These are phyloP conservation scores for Limosa lapponica DNA, from an alignment of 2,797 vertebrate species.

Conservation along the genomic window DNA sequence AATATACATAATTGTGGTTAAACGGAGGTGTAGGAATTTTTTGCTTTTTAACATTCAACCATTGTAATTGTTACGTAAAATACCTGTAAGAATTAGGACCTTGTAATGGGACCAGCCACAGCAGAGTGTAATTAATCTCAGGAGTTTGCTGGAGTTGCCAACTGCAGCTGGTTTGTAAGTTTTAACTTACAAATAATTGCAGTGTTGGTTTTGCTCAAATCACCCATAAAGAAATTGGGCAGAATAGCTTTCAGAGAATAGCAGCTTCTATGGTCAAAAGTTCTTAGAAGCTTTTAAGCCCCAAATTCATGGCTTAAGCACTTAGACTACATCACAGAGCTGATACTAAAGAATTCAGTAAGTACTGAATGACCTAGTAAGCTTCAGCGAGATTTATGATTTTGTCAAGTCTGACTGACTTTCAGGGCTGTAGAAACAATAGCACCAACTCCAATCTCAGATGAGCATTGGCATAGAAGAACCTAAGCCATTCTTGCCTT, in stretches of 20 bases:
- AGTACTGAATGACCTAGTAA: neutral
- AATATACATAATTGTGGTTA: neutral
- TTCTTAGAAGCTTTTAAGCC: neutral
- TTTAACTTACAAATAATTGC: slow-evolving; percentile 62
- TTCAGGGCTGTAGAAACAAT: neutral
- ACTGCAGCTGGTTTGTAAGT: slow-evolving; percentile 42
- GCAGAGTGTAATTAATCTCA: slow-evolving; percentile 37
- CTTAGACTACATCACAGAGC: neutral
- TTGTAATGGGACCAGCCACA: slow-evolving; percentile 14
- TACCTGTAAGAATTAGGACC: neutral
- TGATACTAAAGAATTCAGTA: neutral
- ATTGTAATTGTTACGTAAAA: slow-evolving; percentile 1
- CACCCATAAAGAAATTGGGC: slow-evolving; percentile 42
- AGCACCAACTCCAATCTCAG: neutral
- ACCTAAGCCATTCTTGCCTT: neutral
- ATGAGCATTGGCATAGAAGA: neutral
- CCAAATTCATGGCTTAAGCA: neutral
- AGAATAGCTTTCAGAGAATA: neutral
- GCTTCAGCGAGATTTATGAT: neutral
- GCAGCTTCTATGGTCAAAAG: neutral
- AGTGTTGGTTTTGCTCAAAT: slow-evolving; percentile 54
- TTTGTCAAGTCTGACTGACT: neutral
- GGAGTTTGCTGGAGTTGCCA: slow-evolving; percentile 11
- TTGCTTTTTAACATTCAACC: neutral
- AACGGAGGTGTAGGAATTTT: neutral